Evolutionary conservation across 1,140 invertebrate genomes (phyloP).

Genomic region (Steinernema feltiae): DNA sequence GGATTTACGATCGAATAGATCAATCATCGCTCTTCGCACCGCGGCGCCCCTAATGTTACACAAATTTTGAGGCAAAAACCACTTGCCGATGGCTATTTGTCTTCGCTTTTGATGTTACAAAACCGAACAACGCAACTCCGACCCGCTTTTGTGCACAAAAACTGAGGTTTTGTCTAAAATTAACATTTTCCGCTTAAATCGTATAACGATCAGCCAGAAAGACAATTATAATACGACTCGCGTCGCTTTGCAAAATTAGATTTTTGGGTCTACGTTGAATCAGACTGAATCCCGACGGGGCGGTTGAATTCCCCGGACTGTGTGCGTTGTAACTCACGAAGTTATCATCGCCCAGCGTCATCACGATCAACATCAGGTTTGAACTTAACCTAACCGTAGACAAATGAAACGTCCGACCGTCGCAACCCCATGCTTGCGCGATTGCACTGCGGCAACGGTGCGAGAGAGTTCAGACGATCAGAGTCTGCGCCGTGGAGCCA

Average conservation of each 20-base stretch:
- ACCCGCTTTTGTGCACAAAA: no score
- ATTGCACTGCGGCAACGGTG: neutral
- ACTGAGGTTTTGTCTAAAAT: no score
- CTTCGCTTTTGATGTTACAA: neutral
- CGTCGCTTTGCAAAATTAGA: neutral
- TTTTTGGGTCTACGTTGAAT: conserved; percentile 9
- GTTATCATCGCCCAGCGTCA: neutral
- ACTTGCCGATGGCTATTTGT: no score
- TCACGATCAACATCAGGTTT: conserved; percentile 6
- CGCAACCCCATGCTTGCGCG: neutral
- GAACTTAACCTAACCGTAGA: conserved; percentile 12
- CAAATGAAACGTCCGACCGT: neutral
- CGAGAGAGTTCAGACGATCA: neutral
- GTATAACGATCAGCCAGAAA: no score
- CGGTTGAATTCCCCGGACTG: neutral
- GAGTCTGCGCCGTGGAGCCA: neutral
- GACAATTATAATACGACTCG: neutral
- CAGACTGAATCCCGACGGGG: conserved; percentile 3
- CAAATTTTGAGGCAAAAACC: neutral
- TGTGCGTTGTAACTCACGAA: neutral
- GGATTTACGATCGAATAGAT: conserved; percentile 12
- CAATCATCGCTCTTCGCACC: neutral
- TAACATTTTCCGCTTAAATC: no score
- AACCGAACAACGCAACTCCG: neutral
- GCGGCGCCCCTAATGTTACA: neutral